A percentile compares a stretch with the other conserved stretches of the same genome.
Conservation (phyloP, 2,797 vertebrate genomes). For the Poeciliopsis gracilis region DNA sequence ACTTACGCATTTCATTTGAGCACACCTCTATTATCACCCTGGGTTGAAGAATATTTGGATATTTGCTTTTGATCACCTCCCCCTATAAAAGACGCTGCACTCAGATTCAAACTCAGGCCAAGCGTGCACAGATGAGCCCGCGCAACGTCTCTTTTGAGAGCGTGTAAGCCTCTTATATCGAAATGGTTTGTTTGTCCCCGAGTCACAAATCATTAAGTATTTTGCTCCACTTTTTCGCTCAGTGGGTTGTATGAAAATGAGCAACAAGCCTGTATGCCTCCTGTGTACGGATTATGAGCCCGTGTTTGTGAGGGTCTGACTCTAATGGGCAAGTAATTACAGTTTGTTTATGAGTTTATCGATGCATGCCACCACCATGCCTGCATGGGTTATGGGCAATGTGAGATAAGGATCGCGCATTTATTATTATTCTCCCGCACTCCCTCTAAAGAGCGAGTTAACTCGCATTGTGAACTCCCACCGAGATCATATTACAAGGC, state of each 20-base stretch:
- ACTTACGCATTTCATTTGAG: neutral
- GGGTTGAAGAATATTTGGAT: constrained; percentile 62
- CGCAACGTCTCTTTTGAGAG: constrained; percentile 70
- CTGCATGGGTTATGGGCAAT: constrained; percentile 72
- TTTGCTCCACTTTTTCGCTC: constrained; percentile 74
- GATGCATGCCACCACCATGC: constrained; percentile 77
- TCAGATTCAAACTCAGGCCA: constrained; percentile 57
- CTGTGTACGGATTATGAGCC: constrained; percentile 77
- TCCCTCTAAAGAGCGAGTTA: constrained; percentile 55
- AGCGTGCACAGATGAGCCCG: constrained; percentile 47
- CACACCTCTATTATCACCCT: constrained; percentile 63
- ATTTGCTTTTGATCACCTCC: constrained; percentile 66
- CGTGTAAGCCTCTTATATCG: constrained; percentile 76
- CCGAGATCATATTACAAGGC: constrained; percentile 74
- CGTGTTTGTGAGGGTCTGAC: constrained; percentile 76
- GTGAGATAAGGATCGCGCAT: constrained; percentile 74
- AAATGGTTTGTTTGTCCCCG: constrained; percentile 76
- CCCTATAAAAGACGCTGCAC: constrained; percentile 57
- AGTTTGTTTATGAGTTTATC: constrained; percentile 83
- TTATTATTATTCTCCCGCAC: constrained; percentile 48
- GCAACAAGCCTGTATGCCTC: constrained; percentile 74
- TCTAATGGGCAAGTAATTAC: constrained; percentile 82
- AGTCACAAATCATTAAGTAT: constrained; percentile 80
- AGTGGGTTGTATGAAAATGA: constrained; percentile 75
- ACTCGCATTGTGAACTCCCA: constrained; percentile 73